Evolutionary conservation across 2,113 vertebrate genomes (phyloP).

Genomic region (Xiphorhynchus elegans): DNA sequence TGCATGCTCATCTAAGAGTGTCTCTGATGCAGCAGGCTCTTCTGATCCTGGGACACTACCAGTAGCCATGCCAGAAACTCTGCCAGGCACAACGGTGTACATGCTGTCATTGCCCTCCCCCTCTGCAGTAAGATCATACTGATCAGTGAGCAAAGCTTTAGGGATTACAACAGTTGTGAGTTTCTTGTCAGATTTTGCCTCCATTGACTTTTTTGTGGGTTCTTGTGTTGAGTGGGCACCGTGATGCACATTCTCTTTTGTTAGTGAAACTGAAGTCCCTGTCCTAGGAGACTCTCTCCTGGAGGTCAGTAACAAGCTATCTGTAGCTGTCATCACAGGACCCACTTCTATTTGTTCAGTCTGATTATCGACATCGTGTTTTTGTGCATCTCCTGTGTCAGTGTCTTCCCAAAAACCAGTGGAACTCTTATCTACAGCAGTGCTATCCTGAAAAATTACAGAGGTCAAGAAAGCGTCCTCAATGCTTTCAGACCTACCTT

Average conservation of each 20-base stretch:
- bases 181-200: slow-evolving; percentile 69
- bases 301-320: slow-evolving; percentile 40
- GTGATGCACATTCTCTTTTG: slow-evolving; percentile 2
- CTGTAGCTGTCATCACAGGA: slow-evolving; percentile 68
- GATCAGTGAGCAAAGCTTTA: slow-evolving; percentile 28
- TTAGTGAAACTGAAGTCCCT: slow-evolving; percentile 44
- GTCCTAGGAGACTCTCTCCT: slow-evolving; percentile 39
- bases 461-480: slow-evolving; percentile 67
- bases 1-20: neutral
- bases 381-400: slow-evolving; percentile 22
- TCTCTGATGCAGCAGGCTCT: slow-evolving; percentile 55
- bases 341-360: slow-evolving; percentile 79
- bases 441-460: slow-evolving; percentile 60
- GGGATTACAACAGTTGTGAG: slow-evolving; percentile 61
- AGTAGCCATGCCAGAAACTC: neutral
- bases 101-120: slow-evolving; percentile 35
- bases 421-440: slow-evolving; percentile 44
- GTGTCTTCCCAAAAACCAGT: slow-evolving; percentile 43
- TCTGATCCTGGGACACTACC: slow-evolving; percentile 38
- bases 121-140: slow-evolving; percentile 16
- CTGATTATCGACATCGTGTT: slow-evolving; percentile 63
- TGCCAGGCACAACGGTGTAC: neutral
- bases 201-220: slow-evolving; percentile 60
- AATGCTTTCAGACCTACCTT: slow-evolving; percentile 66
- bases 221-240: slow-evolving; percentile 40